Evolutionary conservation across 2,797 vertebrate species (phyloP).

Genomic region (Enteromius afrohamiltoni): DNA sequence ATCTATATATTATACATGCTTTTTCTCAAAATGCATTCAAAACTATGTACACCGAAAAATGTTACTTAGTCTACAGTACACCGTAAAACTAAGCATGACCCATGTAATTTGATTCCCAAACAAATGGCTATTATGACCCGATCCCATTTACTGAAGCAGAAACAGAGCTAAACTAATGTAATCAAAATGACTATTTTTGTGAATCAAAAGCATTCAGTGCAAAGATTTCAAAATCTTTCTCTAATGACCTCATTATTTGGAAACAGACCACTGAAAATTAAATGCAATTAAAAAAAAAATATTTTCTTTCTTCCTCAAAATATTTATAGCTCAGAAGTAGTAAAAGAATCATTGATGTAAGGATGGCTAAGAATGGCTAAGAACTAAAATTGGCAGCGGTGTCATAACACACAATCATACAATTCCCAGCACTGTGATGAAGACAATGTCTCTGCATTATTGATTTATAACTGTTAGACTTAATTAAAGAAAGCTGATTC

Average conservation of each 20-base stretch:
- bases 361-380: neutral
- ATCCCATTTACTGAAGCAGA: neutral
- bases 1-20: neutral
- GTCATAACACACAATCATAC: neutral
- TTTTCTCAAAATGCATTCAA: neutral
- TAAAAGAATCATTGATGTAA: neutral
- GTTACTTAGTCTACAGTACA: neutral
- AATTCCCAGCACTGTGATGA: neutral
- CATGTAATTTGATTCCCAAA: conserved; percentile 16
- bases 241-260: neutral
- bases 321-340: neutral
- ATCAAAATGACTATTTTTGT: conserved; percentile 2
- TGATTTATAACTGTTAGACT: neutral
- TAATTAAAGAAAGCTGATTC: neutral
- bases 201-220: neutral
- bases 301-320: neutral
- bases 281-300: neutral
- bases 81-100: neutral
- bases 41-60: neutral
- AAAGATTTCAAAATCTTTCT: neutral
- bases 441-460: neutral
- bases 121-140: neutral
- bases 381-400: neutral
- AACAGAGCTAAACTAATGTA: neutral
- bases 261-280: neutral